These are phyloP conservation scores for Dilophus febrilis DNA, from an alignment of 2,888 invertebrate genomes.

Conservation along the genomic window DNA sequence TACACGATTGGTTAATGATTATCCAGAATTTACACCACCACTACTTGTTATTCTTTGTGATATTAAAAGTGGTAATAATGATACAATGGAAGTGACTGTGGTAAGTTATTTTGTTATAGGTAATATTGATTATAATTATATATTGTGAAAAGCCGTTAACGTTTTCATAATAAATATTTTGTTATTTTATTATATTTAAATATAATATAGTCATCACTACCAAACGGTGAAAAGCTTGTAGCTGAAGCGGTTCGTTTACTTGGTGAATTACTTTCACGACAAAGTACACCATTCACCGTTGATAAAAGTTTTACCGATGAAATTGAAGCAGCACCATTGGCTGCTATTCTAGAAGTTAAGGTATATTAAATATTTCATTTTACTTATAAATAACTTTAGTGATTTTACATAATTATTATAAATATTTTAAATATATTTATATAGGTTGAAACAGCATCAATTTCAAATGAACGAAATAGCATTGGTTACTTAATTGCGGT, in stretches of 20 bases:
- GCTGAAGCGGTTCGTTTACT: constrained; percentile 39
- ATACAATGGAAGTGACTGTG: constrained; percentile 71
- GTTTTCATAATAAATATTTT: background rate
- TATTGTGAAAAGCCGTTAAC: too few relatives aligned
- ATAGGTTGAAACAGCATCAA: constrained; percentile 44
- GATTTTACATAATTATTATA: background rate
- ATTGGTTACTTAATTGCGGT: constrained; percentile 30
- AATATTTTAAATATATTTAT: background rate
- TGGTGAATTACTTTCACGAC: constrained; percentile 43
- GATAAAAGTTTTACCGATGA: constrained; percentile 28
- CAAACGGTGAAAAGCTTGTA: constrained; percentile 30
- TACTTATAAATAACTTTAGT: background rate
- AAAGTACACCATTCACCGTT: constrained; percentile 20
- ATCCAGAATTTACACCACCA: constrained; percentile 34
- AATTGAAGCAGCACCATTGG: constrained; percentile 41
- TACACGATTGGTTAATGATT: constrained; percentile 30
- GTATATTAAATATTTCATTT: constrained; percentile 24
- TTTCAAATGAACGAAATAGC: constrained; percentile 25
- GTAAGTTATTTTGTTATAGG: too few relatives aligned
- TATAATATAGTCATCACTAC: constrained; percentile 36
- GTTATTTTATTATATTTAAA: background rate
- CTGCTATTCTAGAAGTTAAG: constrained; percentile 59
- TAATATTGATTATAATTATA: too few relatives aligned
- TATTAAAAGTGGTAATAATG: constrained; percentile 58
- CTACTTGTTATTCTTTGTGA: constrained; percentile 70